Percentiles rank a stretch among this genome's conserved stretches.
Conservation (phyloP, 2,797 vertebrate genomes). For the Anguilla obscura region DNA sequence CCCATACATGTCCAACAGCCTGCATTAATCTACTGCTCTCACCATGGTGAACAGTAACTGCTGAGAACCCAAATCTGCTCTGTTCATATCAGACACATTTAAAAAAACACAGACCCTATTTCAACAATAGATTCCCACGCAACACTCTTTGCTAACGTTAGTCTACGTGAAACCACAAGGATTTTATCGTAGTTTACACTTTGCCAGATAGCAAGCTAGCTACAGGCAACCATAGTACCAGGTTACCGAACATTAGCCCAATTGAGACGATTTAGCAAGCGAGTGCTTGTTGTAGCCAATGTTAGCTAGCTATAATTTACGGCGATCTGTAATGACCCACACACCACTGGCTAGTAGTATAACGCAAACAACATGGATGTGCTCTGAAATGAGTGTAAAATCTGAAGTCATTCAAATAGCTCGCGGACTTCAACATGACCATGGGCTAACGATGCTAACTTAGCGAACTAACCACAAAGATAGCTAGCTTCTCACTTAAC, state of each 20-base stretch:
- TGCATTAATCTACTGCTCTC: no score
- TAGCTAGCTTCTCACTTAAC: neutral
- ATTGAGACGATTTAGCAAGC: no score
- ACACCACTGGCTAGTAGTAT: neutral
- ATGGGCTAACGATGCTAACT: neutral
- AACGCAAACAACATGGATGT: neutral
- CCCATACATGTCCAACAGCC: no score
- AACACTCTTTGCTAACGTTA: neutral
- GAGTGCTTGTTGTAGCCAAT: neutral
- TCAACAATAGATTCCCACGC: slow-evolving; percentile 34
- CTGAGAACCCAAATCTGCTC: no score
- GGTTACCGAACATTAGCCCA: no score
- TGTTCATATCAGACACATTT: no score
- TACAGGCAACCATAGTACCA: neutral
- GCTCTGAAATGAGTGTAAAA: neutral
- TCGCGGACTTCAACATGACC: neutral
- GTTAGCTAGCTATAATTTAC: neutral
- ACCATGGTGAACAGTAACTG: no score
- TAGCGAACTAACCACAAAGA: no score
- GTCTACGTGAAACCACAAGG: neutral
- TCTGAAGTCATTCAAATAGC: neutral
- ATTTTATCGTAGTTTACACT: neutral
- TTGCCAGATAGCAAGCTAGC: neutral
- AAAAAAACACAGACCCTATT: slow-evolving; percentile 46
- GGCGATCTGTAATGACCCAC: neutral